Evolutionary conservation across 1,140 invertebrate species (phyloP).

Genomic region (Tetramorium parvispinum): DNA sequence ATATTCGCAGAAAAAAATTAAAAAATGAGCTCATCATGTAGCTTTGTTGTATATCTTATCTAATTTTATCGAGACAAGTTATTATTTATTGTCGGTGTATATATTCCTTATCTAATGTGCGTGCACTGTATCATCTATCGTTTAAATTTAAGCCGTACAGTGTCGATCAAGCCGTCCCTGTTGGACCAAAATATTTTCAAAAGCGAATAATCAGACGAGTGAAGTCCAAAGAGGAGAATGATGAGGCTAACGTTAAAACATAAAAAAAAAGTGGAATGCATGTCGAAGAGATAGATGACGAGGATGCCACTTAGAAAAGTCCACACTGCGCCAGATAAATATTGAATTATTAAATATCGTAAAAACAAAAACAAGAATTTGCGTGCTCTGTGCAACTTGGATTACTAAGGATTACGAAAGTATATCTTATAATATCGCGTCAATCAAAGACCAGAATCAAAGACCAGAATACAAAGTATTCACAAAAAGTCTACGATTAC

Average conservation of each 20-base stretch:
- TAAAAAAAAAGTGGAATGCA: constrained; percentile 1
- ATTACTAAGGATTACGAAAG: background rate
- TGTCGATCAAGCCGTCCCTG: constrained; percentile 1
- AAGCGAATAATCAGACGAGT: constrained; percentile 21
- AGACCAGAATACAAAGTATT: constrained; percentile 32
- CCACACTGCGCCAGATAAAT: constrained; percentile 42
- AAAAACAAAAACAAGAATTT: background rate
- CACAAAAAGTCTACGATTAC: background rate
- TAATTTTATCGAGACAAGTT: constrained; percentile 41
- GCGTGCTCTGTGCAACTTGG: background rate
- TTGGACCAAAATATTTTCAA: constrained; percentile 19
- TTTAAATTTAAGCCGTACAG: constrained; percentile 4
- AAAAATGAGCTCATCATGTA: background rate
- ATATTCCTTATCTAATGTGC: constrained; percentile 27
- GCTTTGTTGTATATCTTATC: constrained; percentile 33
- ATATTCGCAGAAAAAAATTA: background rate
- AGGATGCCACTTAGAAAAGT: constrained; percentile 31
- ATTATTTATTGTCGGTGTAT: constrained; percentile 27
- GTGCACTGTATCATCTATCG: constrained; percentile 9
- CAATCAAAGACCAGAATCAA: constrained; percentile 18
- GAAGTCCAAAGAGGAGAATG: constrained; percentile 10
- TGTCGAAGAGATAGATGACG: background rate
- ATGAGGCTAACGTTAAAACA: background rate
- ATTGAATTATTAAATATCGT: constrained; percentile 3
- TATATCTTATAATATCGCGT: background rate